Percentiles rank a stretch among this genome's conserved stretches.
Evolutionary conservation across 30 jellyfish, hydroid and myxozoan genomes (phyloP).

Genomic region (Hydra vulgaris): DNA sequence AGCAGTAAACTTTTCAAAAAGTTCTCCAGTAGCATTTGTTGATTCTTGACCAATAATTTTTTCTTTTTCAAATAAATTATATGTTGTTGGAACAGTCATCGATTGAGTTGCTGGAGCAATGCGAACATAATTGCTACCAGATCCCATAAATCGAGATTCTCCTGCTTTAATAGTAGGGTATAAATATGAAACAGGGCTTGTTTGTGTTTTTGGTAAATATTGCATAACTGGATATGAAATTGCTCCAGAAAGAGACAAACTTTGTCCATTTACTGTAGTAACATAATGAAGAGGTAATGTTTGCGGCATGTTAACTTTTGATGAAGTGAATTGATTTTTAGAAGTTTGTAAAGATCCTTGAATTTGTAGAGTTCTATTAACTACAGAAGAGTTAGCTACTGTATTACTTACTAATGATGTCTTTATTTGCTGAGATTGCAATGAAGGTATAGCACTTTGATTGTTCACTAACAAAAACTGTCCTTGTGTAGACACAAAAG

Average conservation of each 20-base stretch:
- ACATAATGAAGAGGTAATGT: constrained; percentile 22
- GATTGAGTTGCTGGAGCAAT: constrained; percentile 66
- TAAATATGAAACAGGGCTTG: constrained; percentile 19
- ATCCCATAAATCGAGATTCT: constrained; percentile 18
- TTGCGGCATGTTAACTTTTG: background rate
- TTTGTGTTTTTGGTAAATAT: constrained; percentile 10
- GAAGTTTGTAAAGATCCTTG: constrained; percentile 13
- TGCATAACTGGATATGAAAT: constrained; percentile 7
- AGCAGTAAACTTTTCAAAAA: background rate
- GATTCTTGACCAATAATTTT: background rate
- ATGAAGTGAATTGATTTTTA: background rate
- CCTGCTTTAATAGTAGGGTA: background rate
- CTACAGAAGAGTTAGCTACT: background rate
- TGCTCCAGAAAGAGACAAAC: background rate
- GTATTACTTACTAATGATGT: background rate
- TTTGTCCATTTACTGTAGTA: constrained; percentile 12
- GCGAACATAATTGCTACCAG: constrained; percentile 57
- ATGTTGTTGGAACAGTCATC: background rate
- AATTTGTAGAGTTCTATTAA: constrained; percentile 15
- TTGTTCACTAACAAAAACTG: constrained; percentile 10
- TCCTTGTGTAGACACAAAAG: constrained; percentile 14
- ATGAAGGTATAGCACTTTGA: background rate
- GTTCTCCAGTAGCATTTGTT: background rate
- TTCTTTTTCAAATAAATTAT: constrained; percentile 3
- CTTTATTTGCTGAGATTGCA: background rate